Percentiles rank a stretch among this genome's conserved stretches.
Conservation (phyloP, 2,888 invertebrate genomes). For the Automeris io region DNA sequence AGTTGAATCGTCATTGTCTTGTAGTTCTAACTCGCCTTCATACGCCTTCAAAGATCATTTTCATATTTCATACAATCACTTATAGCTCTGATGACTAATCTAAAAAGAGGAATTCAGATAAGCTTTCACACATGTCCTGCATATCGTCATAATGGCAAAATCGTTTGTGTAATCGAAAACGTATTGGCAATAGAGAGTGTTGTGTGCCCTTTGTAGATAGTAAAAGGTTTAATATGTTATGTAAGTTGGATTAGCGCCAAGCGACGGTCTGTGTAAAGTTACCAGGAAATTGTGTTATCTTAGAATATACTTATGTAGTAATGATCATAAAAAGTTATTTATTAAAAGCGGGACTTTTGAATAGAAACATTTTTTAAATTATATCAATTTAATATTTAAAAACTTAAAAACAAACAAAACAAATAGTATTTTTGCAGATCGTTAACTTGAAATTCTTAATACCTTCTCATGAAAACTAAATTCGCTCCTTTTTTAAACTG, state of each 20-base stretch:
- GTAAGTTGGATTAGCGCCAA: slow-evolving; percentile 14
- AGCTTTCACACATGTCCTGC: slow-evolving; percentile 13
- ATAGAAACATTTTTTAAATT: too few relatives aligned
- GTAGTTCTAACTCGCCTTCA: too few relatives aligned
- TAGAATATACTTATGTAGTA: background rate
- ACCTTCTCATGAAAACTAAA: too few relatives aligned
- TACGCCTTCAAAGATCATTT: too few relatives aligned
- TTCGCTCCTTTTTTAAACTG: too few relatives aligned
- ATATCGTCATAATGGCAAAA: slow-evolving; percentile 29
- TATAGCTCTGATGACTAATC: background rate
- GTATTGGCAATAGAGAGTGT: slow-evolving; percentile 18
- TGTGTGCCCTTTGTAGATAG: slow-evolving; percentile 11
- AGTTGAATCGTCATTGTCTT: too few relatives aligned
- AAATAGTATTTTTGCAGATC: too few relatives aligned
- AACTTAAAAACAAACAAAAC: too few relatives aligned
- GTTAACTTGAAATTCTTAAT: too few relatives aligned
- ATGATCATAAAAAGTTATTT: too few relatives aligned
- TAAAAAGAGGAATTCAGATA: background rate
- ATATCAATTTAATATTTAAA: too few relatives aligned
- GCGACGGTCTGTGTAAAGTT: background rate
- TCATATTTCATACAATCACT: background rate
- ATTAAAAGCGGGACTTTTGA: too few relatives aligned
- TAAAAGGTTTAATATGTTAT: slow-evolving; percentile 16
- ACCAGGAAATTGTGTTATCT: background rate
- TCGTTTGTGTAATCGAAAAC: slow-evolving; percentile 35